phyloP scores from a whole-genome alignment of 2,888 invertebrate genomes.

The Mythimna lalbum region DNA sequence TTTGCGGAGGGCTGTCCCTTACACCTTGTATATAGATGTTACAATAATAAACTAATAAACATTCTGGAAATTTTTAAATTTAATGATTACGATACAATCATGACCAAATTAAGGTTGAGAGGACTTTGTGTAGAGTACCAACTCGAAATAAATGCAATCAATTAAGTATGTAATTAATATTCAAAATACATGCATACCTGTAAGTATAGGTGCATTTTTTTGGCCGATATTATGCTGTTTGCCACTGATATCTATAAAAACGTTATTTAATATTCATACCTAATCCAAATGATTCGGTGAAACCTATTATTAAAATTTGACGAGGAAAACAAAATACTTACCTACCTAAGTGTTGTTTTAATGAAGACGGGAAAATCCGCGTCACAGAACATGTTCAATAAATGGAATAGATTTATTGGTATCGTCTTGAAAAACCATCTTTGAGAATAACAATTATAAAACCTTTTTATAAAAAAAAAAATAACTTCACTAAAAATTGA shows the following conservation, averaged over 20 bases:
- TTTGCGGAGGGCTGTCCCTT: too few relatives aligned
- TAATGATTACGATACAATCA: too few relatives aligned
- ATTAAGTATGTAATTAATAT: background rate
- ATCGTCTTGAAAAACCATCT: too few relatives aligned
- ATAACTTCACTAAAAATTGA: too few relatives aligned
- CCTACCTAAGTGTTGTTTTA: background rate
- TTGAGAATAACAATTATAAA: too few relatives aligned
- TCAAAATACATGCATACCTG: background rate
- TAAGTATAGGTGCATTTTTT: background rate
- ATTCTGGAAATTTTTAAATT: too few relatives aligned
- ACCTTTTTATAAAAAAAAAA: too few relatives aligned
- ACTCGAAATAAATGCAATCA: too few relatives aligned
- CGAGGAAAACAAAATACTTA: slow-evolving; percentile 7
- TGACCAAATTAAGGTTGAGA: too few relatives aligned
- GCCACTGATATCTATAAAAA: background rate
- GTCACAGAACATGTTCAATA: background rate
- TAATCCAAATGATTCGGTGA: background rate
- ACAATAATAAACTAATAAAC: too few relatives aligned
- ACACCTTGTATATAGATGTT: too few relatives aligned
- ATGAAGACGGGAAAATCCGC: slow-evolving; percentile 10
- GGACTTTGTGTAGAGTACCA: too few relatives aligned
- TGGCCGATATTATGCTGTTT: background rate
- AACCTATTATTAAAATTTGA: slow-evolving; percentile 13
- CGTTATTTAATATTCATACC: slow-evolving; percentile 1
- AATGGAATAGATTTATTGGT: background rate